phyloP scores from a whole-genome alignment of 1,140 invertebrate genomes.

The Pygmarrhopalites habei region DNA sequence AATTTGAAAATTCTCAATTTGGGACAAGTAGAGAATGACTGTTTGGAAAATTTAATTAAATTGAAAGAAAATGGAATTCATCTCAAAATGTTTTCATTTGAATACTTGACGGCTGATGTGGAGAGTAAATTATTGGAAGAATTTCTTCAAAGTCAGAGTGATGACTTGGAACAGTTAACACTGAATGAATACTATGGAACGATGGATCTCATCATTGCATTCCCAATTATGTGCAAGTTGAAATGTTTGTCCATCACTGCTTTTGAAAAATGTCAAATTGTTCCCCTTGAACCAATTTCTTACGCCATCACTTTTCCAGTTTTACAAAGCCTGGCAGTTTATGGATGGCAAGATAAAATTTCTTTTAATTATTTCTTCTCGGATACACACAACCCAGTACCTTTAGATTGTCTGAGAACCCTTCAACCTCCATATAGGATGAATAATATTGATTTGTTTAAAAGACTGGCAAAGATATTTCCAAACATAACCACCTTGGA shows the following conservation, averaged over 20 bases:
- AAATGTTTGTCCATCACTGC: neutral
- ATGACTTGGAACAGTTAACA: neutral
- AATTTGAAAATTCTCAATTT: neutral
- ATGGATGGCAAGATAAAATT: neutral
- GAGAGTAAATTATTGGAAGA: neutral
- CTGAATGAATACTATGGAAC: neutral
- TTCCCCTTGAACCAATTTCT: neutral
- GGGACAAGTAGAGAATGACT: slow-evolving; percentile 7
- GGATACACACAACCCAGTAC: neutral
- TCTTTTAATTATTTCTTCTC: neutral
- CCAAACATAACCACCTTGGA: neutral
- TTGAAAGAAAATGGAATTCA: neutral
- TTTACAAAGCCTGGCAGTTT: neutral
- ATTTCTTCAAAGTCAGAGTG: neutral
- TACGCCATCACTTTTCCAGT: neutral
- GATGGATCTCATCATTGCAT: neutral
- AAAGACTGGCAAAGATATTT: neutral
- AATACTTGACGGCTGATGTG: neutral
- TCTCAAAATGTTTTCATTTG: slow-evolving; percentile 1
- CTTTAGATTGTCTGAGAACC: neutral
- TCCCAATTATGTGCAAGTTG: neutral
- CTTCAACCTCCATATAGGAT: slow-evolving; percentile 6
- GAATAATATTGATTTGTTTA: neutral
- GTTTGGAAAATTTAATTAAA: neutral
- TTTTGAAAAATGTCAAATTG: slow-evolving; percentile 5